Conservation (phyloP, 2,113 vertebrate genomes). For the Myrmecobius fasciatus region DNA sequence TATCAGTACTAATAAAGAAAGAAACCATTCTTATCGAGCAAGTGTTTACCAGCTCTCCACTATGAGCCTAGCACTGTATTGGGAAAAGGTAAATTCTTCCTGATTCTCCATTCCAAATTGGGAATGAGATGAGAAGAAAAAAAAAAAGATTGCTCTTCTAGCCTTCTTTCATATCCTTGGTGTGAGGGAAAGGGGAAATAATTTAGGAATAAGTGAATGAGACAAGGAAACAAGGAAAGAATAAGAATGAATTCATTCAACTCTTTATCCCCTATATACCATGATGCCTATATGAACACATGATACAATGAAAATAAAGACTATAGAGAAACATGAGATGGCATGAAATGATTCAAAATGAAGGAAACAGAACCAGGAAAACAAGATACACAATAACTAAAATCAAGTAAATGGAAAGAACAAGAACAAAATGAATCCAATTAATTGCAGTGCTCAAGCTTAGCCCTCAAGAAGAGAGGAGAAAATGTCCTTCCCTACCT, state of each 20-base stretch:
- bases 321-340: not conserved
- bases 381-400: not conserved
- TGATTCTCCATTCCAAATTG: not conserved
- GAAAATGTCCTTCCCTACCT: not conserved
- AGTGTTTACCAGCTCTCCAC: not conserved
- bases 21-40: not conserved
- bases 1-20: slow-evolving; percentile 12
- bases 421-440: not conserved
- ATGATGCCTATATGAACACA: not conserved
- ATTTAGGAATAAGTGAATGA: not conserved
- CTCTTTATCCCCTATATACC: not conserved
- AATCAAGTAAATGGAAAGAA: not conserved
- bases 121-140: not conserved
- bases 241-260: not conserved
- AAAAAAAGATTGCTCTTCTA: slow-evolving; percentile 3
- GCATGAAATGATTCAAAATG: not conserved
- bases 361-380: not conserved
- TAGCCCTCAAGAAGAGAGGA: not conserved
- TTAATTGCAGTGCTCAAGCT: not conserved
- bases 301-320: not conserved
- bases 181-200: not conserved
- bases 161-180: not conserved
- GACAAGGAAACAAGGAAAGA: not conserved
- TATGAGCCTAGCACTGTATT: not conserved
- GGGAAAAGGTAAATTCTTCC: slow-evolving; percentile 17